Evolutionary conservation across 53 echinoderm and acorn worm genomes (phyloP).

Genomic region (Luidia sarsii): DNA sequence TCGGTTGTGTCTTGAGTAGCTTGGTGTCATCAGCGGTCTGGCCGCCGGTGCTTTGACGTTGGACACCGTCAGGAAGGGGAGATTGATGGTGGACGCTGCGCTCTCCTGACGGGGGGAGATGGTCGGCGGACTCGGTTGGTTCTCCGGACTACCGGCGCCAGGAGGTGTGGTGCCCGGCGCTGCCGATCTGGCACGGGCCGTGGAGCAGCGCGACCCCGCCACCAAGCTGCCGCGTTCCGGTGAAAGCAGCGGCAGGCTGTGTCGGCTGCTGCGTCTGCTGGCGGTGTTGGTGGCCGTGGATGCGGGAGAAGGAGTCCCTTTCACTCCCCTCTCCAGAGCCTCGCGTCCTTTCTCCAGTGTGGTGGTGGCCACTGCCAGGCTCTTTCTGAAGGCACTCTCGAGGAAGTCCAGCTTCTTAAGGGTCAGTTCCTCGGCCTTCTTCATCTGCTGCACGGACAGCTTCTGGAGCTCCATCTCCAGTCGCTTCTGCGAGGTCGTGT

Average conservation of each 20-base stretch:
- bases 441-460: slow-evolving; percentile 17
- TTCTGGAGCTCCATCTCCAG: slow-evolving; percentile 46
- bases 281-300: background rate
- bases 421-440: slow-evolving; percentile 20
- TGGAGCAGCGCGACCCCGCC: background rate
- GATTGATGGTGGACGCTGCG: background rate
- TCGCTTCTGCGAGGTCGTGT: slow-evolving; percentile 43
- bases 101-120: background rate
- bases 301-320: background rate
- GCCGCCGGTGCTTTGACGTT: background rate
- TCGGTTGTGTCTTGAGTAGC: background rate
- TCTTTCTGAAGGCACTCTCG: slow-evolving; percentile 27
- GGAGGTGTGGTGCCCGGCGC: no score
- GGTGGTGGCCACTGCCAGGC: background rate
- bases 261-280: background rate
- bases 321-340: background rate
- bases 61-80: background rate
- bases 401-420: slow-evolving; percentile 41
- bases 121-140: background rate
- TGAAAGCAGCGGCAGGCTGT: background rate
- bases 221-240: background rate
- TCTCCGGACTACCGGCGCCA: background rate
- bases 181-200: background rate
- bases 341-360: background rate
- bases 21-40: background rate